Evolutionary conservation across 1,140 invertebrate genomes (phyloP).

Genomic region (Idris sp.): DNA sequence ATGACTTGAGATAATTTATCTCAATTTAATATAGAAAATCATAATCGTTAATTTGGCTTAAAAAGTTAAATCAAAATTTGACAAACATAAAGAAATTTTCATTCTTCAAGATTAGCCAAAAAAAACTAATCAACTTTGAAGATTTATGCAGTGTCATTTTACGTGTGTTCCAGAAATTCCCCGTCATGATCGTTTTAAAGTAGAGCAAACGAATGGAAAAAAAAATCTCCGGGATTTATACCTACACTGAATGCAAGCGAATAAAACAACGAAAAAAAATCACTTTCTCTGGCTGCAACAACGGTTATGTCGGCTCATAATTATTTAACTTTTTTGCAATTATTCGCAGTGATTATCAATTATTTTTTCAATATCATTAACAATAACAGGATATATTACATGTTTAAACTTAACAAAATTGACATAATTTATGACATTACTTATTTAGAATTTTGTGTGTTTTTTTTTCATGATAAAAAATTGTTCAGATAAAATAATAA

Average conservation of each 20-base stretch:
- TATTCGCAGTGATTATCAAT: constrained; percentile 17
- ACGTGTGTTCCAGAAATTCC: constrained; percentile 56
- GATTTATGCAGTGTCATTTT: constrained; percentile 36
- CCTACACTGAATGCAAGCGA: constrained; percentile 1
- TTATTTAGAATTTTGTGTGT: too few species aligned
- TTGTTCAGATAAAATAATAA: too few species aligned
- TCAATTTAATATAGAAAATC: too few species aligned
- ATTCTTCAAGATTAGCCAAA: too few species aligned
- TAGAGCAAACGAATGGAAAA: constrained; percentile 57
- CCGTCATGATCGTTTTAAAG: constrained; percentile 38
- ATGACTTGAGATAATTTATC: too few species aligned
- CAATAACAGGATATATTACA: too few species aligned
- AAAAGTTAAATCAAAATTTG: too few species aligned
- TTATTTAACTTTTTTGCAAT: constrained; percentile 42
- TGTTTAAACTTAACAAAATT: too few species aligned
- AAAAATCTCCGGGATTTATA: constrained; percentile 52
- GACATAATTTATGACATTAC: too few species aligned
- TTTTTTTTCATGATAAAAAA: too few species aligned
- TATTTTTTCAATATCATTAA: constrained; percentile 20
- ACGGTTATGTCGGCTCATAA: constrained; percentile 41
- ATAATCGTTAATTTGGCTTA: too few species aligned
- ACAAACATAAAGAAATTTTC: too few species aligned
- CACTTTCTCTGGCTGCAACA: constrained; percentile 38
- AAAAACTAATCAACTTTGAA: neutral
- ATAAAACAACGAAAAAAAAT: constrained; percentile 33